Conservation (phyloP, 2,888 invertebrate species). For the Isotomurus palustris region DNA sequence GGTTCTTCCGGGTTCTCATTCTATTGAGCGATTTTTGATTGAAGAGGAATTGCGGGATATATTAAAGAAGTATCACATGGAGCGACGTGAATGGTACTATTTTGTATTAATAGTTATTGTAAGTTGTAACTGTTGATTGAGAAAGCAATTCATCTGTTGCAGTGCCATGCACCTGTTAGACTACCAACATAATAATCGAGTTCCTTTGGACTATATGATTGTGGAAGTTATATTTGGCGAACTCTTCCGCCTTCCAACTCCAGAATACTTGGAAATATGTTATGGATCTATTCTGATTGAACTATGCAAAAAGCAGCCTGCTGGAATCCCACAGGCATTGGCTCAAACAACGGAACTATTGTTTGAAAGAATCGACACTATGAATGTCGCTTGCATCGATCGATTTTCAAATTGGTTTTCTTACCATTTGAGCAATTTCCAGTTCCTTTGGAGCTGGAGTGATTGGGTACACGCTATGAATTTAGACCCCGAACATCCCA, state of each 20-base stretch:
- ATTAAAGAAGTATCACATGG: constrained; percentile 76
- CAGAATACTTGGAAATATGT: constrained; percentile 82
- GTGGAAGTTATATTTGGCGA: constrained; percentile 95
- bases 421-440: constrained; percentile 98
- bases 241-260: constrained; percentile 84
- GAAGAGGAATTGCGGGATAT: constrained; percentile 96
- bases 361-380: constrained; percentile 90
- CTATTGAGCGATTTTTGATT: constrained; percentile 94
- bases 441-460: constrained; percentile 99
- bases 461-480: constrained; percentile 87
- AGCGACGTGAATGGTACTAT: constrained; percentile 82
- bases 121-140: background rate
- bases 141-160: constrained; percentile 30
- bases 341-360: constrained; percentile 97
- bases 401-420: constrained; percentile 96
- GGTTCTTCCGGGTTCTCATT: constrained; percentile 85
- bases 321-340: constrained; percentile 86
- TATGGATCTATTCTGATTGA: constrained; percentile 95
- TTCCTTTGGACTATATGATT: constrained; percentile 96
- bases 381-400: constrained; percentile 96
- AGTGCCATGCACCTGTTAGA: constrained; percentile 83
- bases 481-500: constrained; percentile 80
- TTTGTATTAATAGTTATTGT: background rate
- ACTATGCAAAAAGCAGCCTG: constrained; percentile 91
- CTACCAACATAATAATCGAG: constrained; percentile 87